Percentiles rank a stretch among this genome's conserved stretches.
Evolutionary conservation across 1,140 invertebrate species (phyloP).

Genomic region (Lineus longissimus): DNA sequence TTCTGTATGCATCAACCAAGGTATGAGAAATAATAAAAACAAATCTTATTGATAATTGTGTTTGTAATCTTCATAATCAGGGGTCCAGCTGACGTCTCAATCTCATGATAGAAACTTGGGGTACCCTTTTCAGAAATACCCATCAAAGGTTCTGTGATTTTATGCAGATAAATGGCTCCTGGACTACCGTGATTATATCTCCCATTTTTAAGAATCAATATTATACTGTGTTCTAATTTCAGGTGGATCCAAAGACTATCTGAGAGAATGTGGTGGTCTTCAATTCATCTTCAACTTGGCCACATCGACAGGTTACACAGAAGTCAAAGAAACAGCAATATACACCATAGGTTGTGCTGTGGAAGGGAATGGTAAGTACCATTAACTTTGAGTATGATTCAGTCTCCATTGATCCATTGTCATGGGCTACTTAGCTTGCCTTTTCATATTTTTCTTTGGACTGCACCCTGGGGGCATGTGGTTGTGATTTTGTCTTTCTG

Average conservation of each 20-base stretch:
- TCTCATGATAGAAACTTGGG: too few relatives aligned
- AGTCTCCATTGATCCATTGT: too few relatives aligned
- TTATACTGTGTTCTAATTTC: conserved; percentile 7
- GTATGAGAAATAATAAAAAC: background rate
- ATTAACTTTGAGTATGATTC: background rate
- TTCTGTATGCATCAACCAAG: conserved; percentile 16
- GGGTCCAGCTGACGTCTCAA: too few relatives aligned
- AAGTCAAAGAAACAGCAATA: conserved; percentile 23
- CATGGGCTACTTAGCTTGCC: too few relatives aligned
- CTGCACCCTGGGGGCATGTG: too few relatives aligned
- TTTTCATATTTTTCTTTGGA: too few relatives aligned
- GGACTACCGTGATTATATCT: too few relatives aligned
- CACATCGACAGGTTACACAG: conserved; percentile 12
- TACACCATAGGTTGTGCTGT: conserved; percentile 25
- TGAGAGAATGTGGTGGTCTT: conserved; percentile 20
- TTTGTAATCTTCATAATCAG: too few relatives aligned
- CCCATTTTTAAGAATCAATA: background rate
- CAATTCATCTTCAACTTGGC: conserved; percentile 15
- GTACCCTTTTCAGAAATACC: too few relatives aligned
- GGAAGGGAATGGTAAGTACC: conserved; percentile 23
- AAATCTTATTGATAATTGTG: background rate
- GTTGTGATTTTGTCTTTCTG: too few relatives aligned
- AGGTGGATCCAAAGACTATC: conserved; percentile 22
- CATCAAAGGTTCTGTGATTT: too few relatives aligned
- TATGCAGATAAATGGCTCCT: too few relatives aligned